Conservation (phyloP, 2,113 vertebrate genomes). For the Blennius ocellaris region DNA sequence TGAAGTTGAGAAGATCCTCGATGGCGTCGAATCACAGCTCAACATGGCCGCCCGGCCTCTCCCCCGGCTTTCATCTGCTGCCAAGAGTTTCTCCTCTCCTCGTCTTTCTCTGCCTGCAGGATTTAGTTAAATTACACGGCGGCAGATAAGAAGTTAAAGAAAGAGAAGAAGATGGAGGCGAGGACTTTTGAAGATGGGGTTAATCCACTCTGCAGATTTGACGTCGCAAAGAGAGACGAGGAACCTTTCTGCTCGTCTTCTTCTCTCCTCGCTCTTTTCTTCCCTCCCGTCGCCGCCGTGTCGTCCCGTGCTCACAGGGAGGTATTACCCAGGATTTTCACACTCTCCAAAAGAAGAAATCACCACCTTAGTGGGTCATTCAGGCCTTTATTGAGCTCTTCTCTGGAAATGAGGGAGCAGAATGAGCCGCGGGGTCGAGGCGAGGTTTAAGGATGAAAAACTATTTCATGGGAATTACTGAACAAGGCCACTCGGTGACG, state of each 20-base stretch:
- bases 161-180: conserved; percentile 45
- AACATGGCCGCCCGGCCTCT: background rate
- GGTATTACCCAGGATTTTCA: conserved; percentile 16
- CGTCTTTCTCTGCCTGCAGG: conserved; percentile 39
- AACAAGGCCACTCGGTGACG: no score
- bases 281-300: background rate
- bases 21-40: no score
- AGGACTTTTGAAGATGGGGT: conserved; percentile 64
- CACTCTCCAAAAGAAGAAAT: background rate
- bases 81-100: conserved; percentile 10
- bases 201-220: conserved; percentile 79
- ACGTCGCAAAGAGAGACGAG: conserved; percentile 59
- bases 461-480: no score
- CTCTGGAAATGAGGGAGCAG: background rate
- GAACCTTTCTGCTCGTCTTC: conserved; percentile 31
- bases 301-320: conserved; percentile 7
- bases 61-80: conserved; percentile 29
- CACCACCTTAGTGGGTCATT: background rate
- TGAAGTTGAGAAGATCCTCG: no score
- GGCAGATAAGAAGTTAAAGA: conserved; percentile 67
- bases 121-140: conserved; percentile 73
- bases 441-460: background rate
- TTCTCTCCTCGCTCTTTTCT: conserved; percentile 17
- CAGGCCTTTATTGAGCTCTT: background rate
- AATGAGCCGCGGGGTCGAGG: background rate